Conservation (phyloP, 2,888 invertebrate species). For the Clistopyga incitator region DNA sequence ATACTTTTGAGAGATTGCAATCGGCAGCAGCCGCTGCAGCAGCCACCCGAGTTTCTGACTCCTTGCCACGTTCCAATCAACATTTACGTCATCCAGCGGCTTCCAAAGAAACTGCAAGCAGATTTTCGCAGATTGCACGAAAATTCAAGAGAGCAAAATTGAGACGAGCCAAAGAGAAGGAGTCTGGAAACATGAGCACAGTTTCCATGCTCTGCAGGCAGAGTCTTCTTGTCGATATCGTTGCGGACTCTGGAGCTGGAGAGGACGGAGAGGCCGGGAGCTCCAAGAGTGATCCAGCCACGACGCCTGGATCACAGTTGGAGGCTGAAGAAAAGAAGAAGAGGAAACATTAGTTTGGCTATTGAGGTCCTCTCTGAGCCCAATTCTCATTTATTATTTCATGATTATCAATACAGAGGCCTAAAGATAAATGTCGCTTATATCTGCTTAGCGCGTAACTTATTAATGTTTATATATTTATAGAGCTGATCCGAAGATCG, state of each 20-base stretch:
- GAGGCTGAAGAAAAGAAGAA: neutral
- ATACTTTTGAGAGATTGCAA: slow-evolving; percentile 86
- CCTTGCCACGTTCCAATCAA: slow-evolving; percentile 84
- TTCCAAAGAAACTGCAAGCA: slow-evolving; percentile 64
- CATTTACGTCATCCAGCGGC: slow-evolving; percentile 63
- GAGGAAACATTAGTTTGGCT: too few relatives aligned
- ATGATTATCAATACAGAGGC: neutral
- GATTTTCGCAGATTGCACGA: slow-evolving; percentile 84
- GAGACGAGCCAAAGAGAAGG: slow-evolving; percentile 82
- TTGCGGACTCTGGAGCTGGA: neutral
- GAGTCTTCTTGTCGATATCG: slow-evolving; percentile 89
- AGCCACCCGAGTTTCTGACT: slow-evolving; percentile 84
- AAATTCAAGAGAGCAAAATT: slow-evolving; percentile 87
- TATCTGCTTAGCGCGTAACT: slow-evolving; percentile 19
- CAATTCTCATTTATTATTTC: neutral
- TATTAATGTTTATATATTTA: slow-evolving; percentile 58
- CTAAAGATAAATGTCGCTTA: neutral
- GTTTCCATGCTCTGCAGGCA: slow-evolving; percentile 91
- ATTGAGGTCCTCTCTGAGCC: neutral
- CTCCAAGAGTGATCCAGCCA: slow-evolving; percentile 21
- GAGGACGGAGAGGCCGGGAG: slow-evolving; percentile 5
- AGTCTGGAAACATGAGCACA: slow-evolving; percentile 85
- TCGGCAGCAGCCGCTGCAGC: slow-evolving; percentile 61
- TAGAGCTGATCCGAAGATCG: slow-evolving; percentile 4
- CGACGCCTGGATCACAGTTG: slow-evolving; percentile 1